Conservation (phyloP, 2,888 invertebrate species). For the Callyntrura sp. region DNA sequence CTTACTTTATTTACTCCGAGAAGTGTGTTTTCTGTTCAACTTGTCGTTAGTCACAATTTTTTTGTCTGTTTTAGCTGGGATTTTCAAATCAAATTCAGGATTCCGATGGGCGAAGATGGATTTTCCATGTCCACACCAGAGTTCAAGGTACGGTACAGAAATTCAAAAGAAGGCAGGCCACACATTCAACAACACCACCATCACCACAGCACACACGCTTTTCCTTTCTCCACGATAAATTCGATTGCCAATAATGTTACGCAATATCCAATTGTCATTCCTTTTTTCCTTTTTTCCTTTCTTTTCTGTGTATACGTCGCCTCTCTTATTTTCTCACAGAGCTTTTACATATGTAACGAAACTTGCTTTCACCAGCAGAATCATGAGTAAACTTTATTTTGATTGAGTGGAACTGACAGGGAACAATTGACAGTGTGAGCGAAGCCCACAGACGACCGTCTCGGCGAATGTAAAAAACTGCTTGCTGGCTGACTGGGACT, state of each 20-base stretch:
- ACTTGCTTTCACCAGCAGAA: constrained; percentile 75
- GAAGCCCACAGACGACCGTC: constrained; percentile 71
- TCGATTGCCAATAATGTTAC: constrained; percentile 71
- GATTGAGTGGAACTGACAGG: constrained; percentile 75
- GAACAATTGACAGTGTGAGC: constrained; percentile 73
- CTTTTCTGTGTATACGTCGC: constrained; percentile 7
- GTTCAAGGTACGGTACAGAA: constrained; percentile 67
- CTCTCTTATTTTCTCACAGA: neutral
- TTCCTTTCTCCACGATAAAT: constrained; percentile 52
- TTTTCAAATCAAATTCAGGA: constrained; percentile 63
- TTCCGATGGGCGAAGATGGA: constrained; percentile 65
- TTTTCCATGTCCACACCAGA: constrained; percentile 71
- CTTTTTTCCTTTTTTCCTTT: constrained; percentile 41
- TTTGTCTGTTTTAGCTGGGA: constrained; percentile 36
- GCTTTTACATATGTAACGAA: constrained; percentile 63
- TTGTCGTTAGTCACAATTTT: constrained; percentile 29
- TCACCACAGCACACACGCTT: constrained; percentile 6
- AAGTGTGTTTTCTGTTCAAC: constrained; percentile 48
- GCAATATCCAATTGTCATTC: constrained; percentile 71
- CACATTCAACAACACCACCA: constrained; percentile 4
- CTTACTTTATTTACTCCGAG: constrained; percentile 33
- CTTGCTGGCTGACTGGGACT: constrained; percentile 40
- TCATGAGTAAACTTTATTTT: constrained; percentile 74
- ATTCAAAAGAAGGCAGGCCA: constrained; percentile 45
- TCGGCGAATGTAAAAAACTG: constrained; percentile 55